Conservation (phyloP, 2,888 invertebrate species). For the Hymenopus coronatus region DNA sequence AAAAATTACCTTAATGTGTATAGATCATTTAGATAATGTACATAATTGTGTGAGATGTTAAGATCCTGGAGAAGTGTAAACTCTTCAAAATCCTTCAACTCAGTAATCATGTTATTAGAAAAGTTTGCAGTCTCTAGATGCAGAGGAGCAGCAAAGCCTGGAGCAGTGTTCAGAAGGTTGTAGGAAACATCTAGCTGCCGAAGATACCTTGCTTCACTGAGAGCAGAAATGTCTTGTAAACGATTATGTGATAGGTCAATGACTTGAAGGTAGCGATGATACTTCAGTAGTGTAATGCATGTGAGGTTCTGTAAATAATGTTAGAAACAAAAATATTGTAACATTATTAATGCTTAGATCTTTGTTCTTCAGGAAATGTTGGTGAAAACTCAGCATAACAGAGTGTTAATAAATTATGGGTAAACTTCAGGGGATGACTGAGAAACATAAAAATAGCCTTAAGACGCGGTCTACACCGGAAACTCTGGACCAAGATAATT, state of each 20-base stretch:
- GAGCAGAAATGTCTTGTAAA: not conserved
- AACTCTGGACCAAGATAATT: too few species aligned
- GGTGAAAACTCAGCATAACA: too few species aligned
- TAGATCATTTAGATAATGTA: not conserved
- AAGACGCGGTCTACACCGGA: too few species aligned
- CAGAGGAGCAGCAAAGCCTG: not conserved
- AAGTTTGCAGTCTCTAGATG: not conserved
- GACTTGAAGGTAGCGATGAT: not conserved
- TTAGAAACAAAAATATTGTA: too few species aligned
- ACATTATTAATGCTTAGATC: too few species aligned
- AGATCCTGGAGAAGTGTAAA: not conserved
- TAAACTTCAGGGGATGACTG: too few species aligned
- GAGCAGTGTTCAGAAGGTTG: not conserved
- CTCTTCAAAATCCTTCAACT: not conserved
- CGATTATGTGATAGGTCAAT: not conserved
- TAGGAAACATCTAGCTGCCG: not conserved
- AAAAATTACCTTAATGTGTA: not conserved
- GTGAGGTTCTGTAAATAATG: not conserved
- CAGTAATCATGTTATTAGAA: not conserved
- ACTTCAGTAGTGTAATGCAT: not conserved
- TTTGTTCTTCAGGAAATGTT: too few species aligned
- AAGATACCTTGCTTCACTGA: not conserved
- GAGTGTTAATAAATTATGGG: too few species aligned
- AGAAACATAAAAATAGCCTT: too few species aligned
- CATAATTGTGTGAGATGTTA: not conserved